These are phyloP conservation scores for Pyrrhosoma nymphula DNA, from an alignment of 2,888 invertebrate species.

Conservation along the genomic window DNA sequence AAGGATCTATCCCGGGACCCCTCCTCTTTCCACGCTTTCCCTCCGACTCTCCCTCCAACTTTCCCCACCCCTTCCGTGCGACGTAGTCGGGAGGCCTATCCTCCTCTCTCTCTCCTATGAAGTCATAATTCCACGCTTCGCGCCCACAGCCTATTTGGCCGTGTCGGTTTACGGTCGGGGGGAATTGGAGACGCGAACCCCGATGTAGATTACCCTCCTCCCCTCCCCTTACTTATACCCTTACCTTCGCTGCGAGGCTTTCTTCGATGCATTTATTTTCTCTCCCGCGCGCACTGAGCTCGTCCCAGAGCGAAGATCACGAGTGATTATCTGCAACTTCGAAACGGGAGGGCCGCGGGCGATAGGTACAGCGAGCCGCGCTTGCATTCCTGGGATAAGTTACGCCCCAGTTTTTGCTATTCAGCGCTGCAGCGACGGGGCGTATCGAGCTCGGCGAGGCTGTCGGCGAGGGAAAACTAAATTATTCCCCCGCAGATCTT, in stretches of 20 bases:
- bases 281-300: not conserved
- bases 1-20: not conserved
- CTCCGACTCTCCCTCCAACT: not conserved
- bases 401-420: slow-evolving; percentile 15
- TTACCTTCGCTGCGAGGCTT: not conserved
- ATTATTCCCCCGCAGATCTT: not conserved
- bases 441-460: not conserved
- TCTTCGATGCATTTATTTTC: not conserved
- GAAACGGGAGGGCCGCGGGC: not conserved
- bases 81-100: not conserved
- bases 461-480: not conserved
- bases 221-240: not conserved
- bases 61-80: not conserved
- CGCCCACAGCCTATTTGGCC: not conserved
- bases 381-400: slow-evolving; percentile 16
- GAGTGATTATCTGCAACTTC: not conserved
- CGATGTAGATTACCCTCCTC: not conserved
- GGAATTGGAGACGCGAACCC: not conserved
- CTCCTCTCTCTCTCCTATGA: slow-evolving; percentile 1
- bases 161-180: not conserved
- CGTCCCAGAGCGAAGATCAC: not conserved
- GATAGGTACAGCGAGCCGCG: not conserved
- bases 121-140: slow-evolving; percentile 4
- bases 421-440: not conserved
- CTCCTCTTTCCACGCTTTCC: not conserved